These are phyloP conservation scores for Nymphicus hollandicus DNA, from an alignment of 2,113 vertebrate genomes.

Conservation along the genomic window DNA sequence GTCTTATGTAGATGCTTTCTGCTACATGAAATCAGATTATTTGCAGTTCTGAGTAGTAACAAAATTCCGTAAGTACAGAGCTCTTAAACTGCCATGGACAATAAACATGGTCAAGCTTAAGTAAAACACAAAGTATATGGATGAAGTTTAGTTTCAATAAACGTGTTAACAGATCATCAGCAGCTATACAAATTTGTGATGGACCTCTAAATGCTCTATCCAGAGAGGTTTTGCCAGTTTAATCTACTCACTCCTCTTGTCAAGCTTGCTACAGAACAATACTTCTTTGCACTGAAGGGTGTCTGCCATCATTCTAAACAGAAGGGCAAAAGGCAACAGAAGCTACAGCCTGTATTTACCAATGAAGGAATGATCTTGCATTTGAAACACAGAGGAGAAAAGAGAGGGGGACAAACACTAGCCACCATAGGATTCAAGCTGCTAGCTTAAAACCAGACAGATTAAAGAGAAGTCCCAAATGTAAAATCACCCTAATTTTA, in stretches of 20 bases:
- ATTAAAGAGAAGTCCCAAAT: not conserved
- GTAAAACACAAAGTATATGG: not conserved
- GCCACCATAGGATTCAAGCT: not conserved
- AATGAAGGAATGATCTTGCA: not conserved
- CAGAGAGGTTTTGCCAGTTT: not conserved
- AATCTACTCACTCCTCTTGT: not conserved
- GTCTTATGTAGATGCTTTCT: not conserved
- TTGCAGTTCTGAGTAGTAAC: not conserved
- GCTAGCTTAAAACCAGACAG: not conserved
- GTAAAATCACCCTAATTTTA: not conserved
- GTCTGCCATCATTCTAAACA: not conserved
- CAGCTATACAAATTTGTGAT: not conserved
- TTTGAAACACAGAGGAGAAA: not conserved
- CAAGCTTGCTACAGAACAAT: not conserved
- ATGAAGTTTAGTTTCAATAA: not conserved
- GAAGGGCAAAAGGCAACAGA: not conserved
- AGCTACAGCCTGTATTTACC: not conserved
- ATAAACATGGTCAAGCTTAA: not conserved
- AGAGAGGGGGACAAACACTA: not conserved
- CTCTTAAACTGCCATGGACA: not conserved
- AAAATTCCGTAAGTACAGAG: not conserved
- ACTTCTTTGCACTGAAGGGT: not conserved
- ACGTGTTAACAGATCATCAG: not conserved
- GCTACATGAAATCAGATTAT: not conserved
- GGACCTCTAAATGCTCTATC: not conserved